Base-by-base conservation (phyloP, 2,888 invertebrate species). In the Psococerastis gibbosa region DNA sequence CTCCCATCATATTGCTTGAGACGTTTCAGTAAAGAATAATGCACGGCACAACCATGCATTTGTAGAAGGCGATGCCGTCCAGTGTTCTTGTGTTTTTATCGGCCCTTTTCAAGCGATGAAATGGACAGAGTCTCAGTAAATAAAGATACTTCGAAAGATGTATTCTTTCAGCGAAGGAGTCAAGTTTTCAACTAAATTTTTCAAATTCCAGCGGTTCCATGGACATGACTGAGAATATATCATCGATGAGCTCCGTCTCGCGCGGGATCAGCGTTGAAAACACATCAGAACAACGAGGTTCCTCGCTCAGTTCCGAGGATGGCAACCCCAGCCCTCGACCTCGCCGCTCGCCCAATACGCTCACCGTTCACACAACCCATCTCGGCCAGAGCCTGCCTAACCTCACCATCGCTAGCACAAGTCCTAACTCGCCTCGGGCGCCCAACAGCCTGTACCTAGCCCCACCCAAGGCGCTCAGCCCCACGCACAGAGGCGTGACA, bases 321-420 rank as follows among this genome's bases (percentile, higher is more conserved):
- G 59, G 62, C 18, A 59, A 53, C 59, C 61, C 23, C 57, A 43
- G 35, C 43, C 47, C 20, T 44, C 35, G 20, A 42, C 42, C 31
- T 44, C 38, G 35, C 2, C n/a, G 42, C 34, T n/a, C 46, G 6
- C 27, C 32, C 22, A 80, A 80, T 57, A 78, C 79, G 1, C 63
- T 85, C 49, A 75, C 75, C 41, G 82, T 85, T 46, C 78, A 82
- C 56, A 75, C 79, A 3, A 62, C 70, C 20, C 68, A 70, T 45
- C 64, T 82, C 42, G 80, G 83, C 22, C 83, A 84, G 59, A 84
- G 83, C 56, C 63, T 87, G 53, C 85, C 85, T 2, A 84, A 87
- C 57, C 65, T 87, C 44, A 69, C 70, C 50, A 50, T 51, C 47
- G 52, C 48, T 35, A 44, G 47, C 67, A 47, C 60, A 69, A 48